Evolutionary conservation across 1,140 invertebrate species (phyloP).

Genomic region (Drosophila santomea): DNA sequence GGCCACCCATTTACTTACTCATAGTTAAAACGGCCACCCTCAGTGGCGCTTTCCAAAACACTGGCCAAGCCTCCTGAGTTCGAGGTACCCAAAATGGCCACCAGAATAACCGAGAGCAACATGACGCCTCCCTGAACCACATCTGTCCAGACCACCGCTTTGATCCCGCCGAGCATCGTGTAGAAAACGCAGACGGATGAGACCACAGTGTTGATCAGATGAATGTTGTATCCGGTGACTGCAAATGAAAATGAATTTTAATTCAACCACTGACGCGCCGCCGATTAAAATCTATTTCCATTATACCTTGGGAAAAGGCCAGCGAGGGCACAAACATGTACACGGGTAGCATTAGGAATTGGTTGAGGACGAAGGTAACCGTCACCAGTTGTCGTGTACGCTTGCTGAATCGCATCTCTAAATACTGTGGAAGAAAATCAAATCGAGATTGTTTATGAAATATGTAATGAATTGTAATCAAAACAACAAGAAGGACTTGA

Average conservation of each 20-base stretch:
- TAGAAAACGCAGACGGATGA: slow-evolving; percentile 93
- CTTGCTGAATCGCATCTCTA: slow-evolving; percentile 88
- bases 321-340: slow-evolving; percentile 88
- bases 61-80: slow-evolving; percentile 88
- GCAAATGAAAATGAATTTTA: slow-evolving; percentile 67
- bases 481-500: background rate
- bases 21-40: slow-evolving; percentile 87
- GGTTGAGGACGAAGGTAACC: slow-evolving; percentile 87
- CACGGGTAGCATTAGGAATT: slow-evolving; percentile 73
- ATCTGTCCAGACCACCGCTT: slow-evolving; percentile 95
- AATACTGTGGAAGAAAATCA: slow-evolving; percentile 86
- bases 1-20: slow-evolving; percentile 85
- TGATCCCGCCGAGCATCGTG: slow-evolving; percentile 92
- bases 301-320: slow-evolving; percentile 90
- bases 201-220: slow-evolving; percentile 89
- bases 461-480: too few species aligned
- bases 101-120: slow-evolving; percentile 89
- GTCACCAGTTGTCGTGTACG: slow-evolving; percentile 88
- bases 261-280: background rate
- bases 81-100: slow-evolving; percentile 88
- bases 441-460: too few species aligned
- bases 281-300: slow-evolving; percentile 49
- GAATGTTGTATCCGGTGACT: slow-evolving; percentile 91
- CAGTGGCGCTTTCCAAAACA: slow-evolving; percentile 87
- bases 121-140: slow-evolving; percentile 92